Base-by-base conservation (phyloP, 2,888 invertebrate species). In the Orchesella flavescens region DNA sequence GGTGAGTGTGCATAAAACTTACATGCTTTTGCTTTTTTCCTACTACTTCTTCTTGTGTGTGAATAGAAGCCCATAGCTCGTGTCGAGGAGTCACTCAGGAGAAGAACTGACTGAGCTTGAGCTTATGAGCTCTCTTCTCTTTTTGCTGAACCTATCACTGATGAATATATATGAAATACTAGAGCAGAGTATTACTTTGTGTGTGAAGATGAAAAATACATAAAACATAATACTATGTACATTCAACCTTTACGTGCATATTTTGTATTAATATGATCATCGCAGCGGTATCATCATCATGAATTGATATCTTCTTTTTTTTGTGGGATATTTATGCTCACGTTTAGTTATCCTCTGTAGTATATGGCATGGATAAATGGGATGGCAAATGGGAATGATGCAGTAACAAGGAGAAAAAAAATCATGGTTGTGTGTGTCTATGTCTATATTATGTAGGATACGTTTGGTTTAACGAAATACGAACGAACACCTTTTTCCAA, bases 251-350 rank as follows among this genome's bases (percentile, higher is more conserved):
- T 61, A 73, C 46, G 23, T 17, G 17, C 46, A 61, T 44, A 61
- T 73, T 73, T 46, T 21, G 61, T 73, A 61, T 72, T 73, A 73
- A 61, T 73, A 73, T 73, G 46, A 73, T 73, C 73, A 68, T 44
- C 49, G 19, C 73, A 68, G n/a, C 49, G 19, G n/a, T 49, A 61
- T 44, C 21, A 61, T 15, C 61, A 73, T 21, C 34, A 34, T 34
- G 17, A 19, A 61, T 23, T 61, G 61, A 61, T 61, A 61, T 61
- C 61, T 61, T 24, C 23, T 23, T 34, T 34, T 24, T 61, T 23
- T 34, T 34, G 12, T 61, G 53, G 3, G 53, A 53, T 53, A 53
- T 53, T n/a, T 53, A 53, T n/a, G 15, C 13, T 53, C 53, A n/a
- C 46, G 7, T 46, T 13, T 10, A 46, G 46, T n/a, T n/a, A n/a